Evolutionary conservation across 2,888 invertebrate genomes (phyloP).

Genomic region (Ellobium chinense): DNA sequence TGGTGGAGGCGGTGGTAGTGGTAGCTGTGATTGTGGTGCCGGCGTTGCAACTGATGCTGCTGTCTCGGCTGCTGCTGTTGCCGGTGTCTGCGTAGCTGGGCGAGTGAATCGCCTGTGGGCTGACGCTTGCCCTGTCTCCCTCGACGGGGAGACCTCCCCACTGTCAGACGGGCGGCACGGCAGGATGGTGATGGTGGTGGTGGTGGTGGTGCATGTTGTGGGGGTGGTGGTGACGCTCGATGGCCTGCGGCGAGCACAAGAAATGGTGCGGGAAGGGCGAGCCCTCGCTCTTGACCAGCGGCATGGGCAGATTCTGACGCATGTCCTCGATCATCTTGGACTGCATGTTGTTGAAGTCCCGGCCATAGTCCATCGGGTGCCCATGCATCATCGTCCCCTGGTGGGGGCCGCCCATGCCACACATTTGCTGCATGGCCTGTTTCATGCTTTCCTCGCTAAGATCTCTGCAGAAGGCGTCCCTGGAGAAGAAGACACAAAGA

Average conservation of each 20-base stretch:
- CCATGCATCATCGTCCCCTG: slow-evolving; percentile 38
- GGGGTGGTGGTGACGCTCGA: slow-evolving; percentile 32
- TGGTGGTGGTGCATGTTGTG: slow-evolving; percentile 38
- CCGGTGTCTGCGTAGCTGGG: slow-evolving; percentile 10
- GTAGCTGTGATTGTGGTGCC: background rate
- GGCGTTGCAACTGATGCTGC: slow-evolving; percentile 15
- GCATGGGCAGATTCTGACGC: slow-evolving; percentile 45
- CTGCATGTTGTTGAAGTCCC: slow-evolving; percentile 42
- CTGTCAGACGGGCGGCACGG: slow-evolving; percentile 43
- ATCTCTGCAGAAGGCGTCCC: slow-evolving; percentile 49
- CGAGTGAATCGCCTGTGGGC: slow-evolving; percentile 11
- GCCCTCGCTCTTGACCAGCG: slow-evolving; percentile 48
- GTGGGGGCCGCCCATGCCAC: slow-evolving; percentile 40
- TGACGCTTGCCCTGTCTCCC: slow-evolving; percentile 32
- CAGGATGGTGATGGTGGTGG: slow-evolving; percentile 33
- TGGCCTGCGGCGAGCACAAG: slow-evolving; percentile 36
- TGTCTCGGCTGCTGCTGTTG: slow-evolving; percentile 29
- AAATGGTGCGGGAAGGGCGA: slow-evolving; percentile 36
- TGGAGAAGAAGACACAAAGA: too few species aligned
- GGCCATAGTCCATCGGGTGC: slow-evolving; percentile 17
- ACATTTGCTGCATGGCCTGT: slow-evolving; percentile 52
- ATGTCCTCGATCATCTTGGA: slow-evolving; percentile 50
- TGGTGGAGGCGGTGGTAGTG: background rate
- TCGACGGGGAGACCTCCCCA: slow-evolving; percentile 23
- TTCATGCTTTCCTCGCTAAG: slow-evolving; percentile 50